phyloP scores from a whole-genome alignment of 35 echinoderm and acorn worm genomes.

The Hemicentrotus pulcherrimus region DNA sequence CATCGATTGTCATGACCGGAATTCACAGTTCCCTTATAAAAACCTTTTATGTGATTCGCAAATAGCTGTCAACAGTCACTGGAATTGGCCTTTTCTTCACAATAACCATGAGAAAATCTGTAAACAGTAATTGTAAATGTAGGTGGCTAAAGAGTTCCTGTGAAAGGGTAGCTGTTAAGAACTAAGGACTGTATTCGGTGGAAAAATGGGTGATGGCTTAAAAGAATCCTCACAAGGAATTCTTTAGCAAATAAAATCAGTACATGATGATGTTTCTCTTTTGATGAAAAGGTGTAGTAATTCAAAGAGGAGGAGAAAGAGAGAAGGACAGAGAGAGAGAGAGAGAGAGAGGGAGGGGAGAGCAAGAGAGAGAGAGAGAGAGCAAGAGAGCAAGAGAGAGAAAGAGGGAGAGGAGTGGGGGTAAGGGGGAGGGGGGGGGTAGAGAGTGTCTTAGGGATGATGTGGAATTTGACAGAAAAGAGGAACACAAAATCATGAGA shows the following conservation, averaged over 20 bases:
- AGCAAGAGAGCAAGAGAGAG: too few species aligned
- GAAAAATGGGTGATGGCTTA: not conserved
- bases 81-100: not conserved
- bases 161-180: not conserved
- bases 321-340: too few species aligned
- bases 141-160: not conserved
- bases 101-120: conserved; percentile 1
- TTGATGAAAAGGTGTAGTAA: not conserved
- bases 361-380: too few species aligned
- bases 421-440: too few species aligned
- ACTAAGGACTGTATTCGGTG: not conserved
- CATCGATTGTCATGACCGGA: not conserved
- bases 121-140: not conserved
- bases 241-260: not conserved
- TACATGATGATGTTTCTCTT: not conserved
- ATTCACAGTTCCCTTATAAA: not conserved
- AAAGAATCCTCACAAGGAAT: not conserved
- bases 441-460: too few species aligned
- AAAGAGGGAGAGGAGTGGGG: too few species aligned
- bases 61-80: not conserved
- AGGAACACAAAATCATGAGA: too few species aligned
- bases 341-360: too few species aligned
- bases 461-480: too few species aligned
- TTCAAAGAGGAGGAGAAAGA: too few species aligned
- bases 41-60: not conserved